Conservation (phyloP, 1,140 invertebrate species). For the Nilaparvata lugens region DNA sequence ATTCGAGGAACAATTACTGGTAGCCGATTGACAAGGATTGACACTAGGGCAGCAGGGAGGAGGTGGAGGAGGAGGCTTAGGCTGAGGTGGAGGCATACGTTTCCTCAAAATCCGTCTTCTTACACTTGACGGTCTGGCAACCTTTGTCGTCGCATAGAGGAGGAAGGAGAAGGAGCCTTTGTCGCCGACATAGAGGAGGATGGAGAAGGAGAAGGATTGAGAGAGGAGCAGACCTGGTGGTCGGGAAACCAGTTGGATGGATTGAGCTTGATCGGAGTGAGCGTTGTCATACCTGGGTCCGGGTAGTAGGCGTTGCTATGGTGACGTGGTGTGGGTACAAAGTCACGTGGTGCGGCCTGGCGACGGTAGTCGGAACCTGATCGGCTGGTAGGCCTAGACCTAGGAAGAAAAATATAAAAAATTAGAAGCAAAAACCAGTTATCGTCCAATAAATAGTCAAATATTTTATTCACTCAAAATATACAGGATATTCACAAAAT, state of each 20-base stretch:
- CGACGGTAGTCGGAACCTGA: conserved; percentile 27
- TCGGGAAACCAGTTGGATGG: background rate
- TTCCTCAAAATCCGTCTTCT: background rate
- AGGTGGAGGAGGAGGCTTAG: background rate
- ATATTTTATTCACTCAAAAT: no score
- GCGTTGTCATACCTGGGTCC: conserved; percentile 14
- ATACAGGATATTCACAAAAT: no score
- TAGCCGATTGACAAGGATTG: conserved; percentile 3
- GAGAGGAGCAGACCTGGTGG: conserved; percentile 1
- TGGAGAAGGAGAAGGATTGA: background rate
- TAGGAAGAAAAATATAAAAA: no score
- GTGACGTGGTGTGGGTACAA: background rate
- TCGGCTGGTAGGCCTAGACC: conserved; percentile 32
- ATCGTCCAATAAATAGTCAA: no score
- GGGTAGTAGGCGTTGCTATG: conserved; percentile 20
- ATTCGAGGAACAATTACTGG: conserved; percentile 7
- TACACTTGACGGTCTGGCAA: no score
- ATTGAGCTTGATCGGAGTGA: no score
- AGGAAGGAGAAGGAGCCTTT: no score
- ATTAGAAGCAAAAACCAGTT: no score
- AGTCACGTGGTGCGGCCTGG: background rate
- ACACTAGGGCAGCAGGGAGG: conserved; percentile 1
- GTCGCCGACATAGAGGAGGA: no score
- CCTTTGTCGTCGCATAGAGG: no score
- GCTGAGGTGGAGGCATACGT: conserved; percentile 2